Base-by-base conservation (phyloP, 2,113 vertebrate species). In the Epinephelus cyanopodus region DNA sequence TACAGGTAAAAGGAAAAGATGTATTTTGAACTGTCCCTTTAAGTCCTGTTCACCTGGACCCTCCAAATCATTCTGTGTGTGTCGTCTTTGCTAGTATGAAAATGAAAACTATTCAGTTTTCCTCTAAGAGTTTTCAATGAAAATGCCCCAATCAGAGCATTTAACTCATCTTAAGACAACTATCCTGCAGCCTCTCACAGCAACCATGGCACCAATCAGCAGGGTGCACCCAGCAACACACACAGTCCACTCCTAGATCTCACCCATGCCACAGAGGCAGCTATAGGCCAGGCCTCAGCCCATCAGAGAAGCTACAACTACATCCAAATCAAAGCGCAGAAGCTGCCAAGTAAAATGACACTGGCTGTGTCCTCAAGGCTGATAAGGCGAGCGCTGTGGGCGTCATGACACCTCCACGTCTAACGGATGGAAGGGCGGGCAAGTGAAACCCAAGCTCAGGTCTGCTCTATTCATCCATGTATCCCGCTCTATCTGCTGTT, bases 311-410 rank as follows among this genome's bases (percentile, higher is more conserved):
- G 19, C 62, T 74, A 84, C 63, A 83, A 68, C 83, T 73, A 65
- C 66, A 73, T 79, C 83, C 68, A 79, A 82, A 89, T 74, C 83
- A 73, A 42, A 81, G 63, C 71, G 53, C 19, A 63, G n/a, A 77
- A 17, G 23, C 77, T 80, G 81, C 84, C 85, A 92, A 89, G 87
- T 54, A 53, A 74, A 84, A 89, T 76, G 84, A 91, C 88, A 89
- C 76, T 17, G 63, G 67, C 80, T 68, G 85, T 88, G 83, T 90
- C 87, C 90, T 90, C 70, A 18, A 81, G 79, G 27, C 52, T 73
- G 85, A 87, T 84, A 75, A 90, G 83, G 86, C 86, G 88, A 90
- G 74, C 39, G 37, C 64, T 39, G 81, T 74, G 87, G 78, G 85
- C 63, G 54, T 72, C 82, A 79, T 39, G 45, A 82, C 86, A 83